Evolutionary conservation across 2,888 invertebrate species (phyloP), one percentile per base, ranked within the genome.

Genomic region (Oscheius sp.): DNA sequence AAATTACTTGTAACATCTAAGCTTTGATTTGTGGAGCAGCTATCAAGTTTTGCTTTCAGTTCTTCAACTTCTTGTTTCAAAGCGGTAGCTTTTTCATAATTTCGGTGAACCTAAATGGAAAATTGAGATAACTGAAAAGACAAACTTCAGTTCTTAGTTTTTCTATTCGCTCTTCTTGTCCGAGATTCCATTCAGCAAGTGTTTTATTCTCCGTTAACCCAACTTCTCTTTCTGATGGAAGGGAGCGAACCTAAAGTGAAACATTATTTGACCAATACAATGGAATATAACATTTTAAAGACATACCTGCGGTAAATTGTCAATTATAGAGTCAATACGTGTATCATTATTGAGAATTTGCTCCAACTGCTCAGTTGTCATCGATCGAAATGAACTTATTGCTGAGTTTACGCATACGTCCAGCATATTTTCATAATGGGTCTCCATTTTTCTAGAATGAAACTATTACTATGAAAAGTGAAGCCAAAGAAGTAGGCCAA

Each of bases 131-230:
- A 4, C 2, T 54, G 14, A 50, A 6, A 20, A 12, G 3, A 8
- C n/a, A 14, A 22, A 68, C 68, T 70, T 90, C 90, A 63, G 91
- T 90, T 82, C 93, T 92, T 0, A 91, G 88, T 72, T 92, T 91
- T 30, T 91, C 91, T 6, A 95, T 88, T 84, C 91, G 90, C 0
- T 95, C 94, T 87, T 95, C 94, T 83, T 91, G 91, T 12, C 79
- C 90, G 50, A 97, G 88, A 87, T 96, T 97, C 82, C 91, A 92
- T 86, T 96, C 96, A 0, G 96, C 95, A 70, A 94, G 88, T 14
- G 92, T 92, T 86, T 93, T 91, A 87, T 95, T 96, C 79, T 92
- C 92, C 0, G 92, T 92, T 83, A 96, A 90, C 66, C 94, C 89
- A 87, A 92, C 91, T 86, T 95, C 94, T 84, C 93, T 93, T 82